These are phyloP conservation scores for Ictalurus punctatus DNA, from an alignment of 2,113 vertebrate species.

Conservation along the genomic window DNA sequence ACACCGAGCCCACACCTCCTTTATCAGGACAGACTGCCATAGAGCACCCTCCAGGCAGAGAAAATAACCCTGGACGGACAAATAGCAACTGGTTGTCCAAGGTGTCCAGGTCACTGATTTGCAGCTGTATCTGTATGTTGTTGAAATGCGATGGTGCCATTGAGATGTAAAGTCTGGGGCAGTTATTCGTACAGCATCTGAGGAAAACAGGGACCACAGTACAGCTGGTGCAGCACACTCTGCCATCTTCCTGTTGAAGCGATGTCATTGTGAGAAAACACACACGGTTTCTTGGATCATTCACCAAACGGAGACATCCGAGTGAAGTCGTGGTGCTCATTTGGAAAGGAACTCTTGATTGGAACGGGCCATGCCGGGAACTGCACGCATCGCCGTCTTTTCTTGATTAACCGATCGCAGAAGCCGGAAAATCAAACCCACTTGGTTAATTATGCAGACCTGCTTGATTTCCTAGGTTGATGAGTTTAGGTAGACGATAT, in stretches of 20 bases:
- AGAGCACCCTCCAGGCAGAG: not conserved
- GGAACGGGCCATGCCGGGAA: too few relatives aligned
- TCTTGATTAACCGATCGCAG: not conserved
- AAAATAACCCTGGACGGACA: not conserved
- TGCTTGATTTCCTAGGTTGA: not conserved
- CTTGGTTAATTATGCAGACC: not conserved
- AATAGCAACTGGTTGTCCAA: not conserved
- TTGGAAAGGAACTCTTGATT: not conserved
- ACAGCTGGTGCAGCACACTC: not conserved
- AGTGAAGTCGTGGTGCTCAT: not conserved
- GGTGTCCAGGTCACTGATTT: not conserved
- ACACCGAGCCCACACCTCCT: not conserved
- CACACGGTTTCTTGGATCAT: not conserved
- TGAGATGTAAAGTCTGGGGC: not conserved
- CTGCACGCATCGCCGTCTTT: not conserved
- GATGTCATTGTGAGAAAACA: not conserved
- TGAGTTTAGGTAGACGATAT: not conserved
- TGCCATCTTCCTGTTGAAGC: not conserved
- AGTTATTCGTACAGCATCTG: not conserved
- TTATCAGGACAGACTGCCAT: not conserved
- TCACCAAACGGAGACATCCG: not conserved
- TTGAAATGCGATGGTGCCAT: not conserved
- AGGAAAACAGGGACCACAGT: not conserved
- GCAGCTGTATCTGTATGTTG: not conserved
- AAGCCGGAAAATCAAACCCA: not conserved